Percentiles rank a stretch among this genome's conserved stretches.
These are phyloP conservation scores for Camarhynchus parvulus DNA, from an alignment of 2,113 vertebrate genomes.

Conservation along the genomic window DNA sequence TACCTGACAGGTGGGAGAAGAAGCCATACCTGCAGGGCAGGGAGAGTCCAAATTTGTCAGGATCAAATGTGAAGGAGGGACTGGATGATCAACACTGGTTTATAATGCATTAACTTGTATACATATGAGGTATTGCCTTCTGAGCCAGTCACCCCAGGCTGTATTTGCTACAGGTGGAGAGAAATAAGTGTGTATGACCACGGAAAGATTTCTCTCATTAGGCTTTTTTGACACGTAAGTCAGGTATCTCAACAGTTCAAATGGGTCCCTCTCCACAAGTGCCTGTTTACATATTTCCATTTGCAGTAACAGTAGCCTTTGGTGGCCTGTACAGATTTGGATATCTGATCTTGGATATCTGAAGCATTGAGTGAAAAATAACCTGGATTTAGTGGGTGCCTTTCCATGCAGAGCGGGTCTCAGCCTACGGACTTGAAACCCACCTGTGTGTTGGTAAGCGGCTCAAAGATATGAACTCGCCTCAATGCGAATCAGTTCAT, in stretches of 20 bases:
- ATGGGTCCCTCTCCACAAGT: neutral
- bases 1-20: neutral
- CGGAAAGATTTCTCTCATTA: neutral
- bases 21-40: neutral
- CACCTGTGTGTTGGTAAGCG: neutral
- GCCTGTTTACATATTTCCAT: neutral
- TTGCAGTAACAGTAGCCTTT: neutral
- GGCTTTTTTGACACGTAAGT: neutral
- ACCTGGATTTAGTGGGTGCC: neutral
- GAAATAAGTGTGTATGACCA: neutral
- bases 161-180: neutral
- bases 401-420: neutral
- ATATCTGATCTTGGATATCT: neutral
- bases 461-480: rapidly evolving
- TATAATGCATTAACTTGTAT: neutral
- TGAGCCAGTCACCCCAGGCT: neutral
- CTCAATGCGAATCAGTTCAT: neutral
- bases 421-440: neutral
- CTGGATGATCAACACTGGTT: neutral
- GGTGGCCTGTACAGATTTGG: neutral
- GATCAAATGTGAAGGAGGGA: neutral
- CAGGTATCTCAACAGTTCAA: neutral
- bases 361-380: neutral
- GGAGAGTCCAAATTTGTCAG: neutral
- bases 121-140: neutral